Conservation (phyloP, 1,140 invertebrate genomes). For the Scaptomyza hsui region DNA sequence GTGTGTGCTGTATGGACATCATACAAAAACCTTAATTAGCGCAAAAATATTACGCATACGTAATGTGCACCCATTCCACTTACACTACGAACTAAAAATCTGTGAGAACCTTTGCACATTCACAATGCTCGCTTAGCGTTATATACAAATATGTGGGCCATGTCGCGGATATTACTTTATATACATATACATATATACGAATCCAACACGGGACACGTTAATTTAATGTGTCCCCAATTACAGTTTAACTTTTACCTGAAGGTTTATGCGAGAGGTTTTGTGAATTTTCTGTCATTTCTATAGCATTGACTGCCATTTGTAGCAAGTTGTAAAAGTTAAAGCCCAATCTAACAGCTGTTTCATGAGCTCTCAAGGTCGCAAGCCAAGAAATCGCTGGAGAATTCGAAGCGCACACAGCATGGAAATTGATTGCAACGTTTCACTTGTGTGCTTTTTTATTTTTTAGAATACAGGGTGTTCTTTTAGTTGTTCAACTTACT, state of each 20-base stretch:
- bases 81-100: conserved; percentile 3
- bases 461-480: not conserved
- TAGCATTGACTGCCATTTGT: not conserved
- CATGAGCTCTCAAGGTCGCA: not conserved
- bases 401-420: not conserved
- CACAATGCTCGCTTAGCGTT: conserved; percentile 31
- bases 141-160: conserved; percentile 18
- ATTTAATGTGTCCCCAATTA: conserved; percentile 35
- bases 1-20: conserved; percentile 39
- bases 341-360: not conserved
- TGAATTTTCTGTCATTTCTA: no score
- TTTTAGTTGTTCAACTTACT: not conserved
- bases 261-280: conserved; percentile 18
- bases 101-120: conserved; percentile 52
- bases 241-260: not conserved
- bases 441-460: not conserved
- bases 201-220: conserved; percentile 9
- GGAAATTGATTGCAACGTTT: not conserved
- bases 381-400: not conserved
- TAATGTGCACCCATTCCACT: not conserved
- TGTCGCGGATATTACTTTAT: not conserved
- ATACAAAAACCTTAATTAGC: conserved; percentile 65
- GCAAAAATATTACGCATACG: conserved; percentile 47
- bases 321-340: not conserved
- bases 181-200: conserved; percentile 37